Conservation (phyloP, 2,113 vertebrate species). For the Nerophis lumbriciformis region DNA sequence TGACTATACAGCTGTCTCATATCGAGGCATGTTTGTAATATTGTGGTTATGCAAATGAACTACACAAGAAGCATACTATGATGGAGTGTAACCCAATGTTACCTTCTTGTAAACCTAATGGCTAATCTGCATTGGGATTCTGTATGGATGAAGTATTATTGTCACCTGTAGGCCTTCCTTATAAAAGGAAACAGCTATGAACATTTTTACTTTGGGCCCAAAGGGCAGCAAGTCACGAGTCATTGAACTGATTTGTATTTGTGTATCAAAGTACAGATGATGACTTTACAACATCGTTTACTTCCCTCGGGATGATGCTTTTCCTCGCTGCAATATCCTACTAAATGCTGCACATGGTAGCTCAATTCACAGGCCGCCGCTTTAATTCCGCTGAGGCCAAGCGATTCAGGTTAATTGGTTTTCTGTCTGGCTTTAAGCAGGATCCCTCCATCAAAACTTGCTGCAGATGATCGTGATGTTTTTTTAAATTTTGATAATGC, state of each 20-base stretch:
- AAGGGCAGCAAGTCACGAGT: constrained; percentile 10
- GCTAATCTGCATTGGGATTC: neutral
- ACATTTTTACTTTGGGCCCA: constrained; percentile 3
- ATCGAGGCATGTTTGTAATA: too few species aligned
- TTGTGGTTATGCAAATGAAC: too few species aligned
- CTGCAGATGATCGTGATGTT: neutral
- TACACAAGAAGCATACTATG: too few species aligned
- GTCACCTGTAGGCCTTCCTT: neutral
- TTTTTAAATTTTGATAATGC: neutral
- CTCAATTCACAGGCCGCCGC: constrained; percentile 7
- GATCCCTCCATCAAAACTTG: neutral
- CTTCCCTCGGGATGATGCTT: neutral
- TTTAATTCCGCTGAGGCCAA: neutral
- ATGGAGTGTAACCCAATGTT: too few species aligned
- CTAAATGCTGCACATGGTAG: constrained; percentile 15
- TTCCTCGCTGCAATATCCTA: constrained; percentile 5
- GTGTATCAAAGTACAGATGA: neutral
- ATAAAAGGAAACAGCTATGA: neutral
- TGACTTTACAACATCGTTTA: constrained; percentile 5
- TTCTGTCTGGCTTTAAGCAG: neutral
- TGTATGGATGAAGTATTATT: too few species aligned
- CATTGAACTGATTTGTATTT: constrained; percentile 17
- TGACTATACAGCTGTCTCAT: too few species aligned
- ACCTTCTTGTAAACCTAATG: neutral
- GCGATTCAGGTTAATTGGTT: constrained; percentile 9